These are phyloP conservation scores for Belgica antarctica DNA, from an alignment of 2,888 invertebrate species.

Conservation along the genomic window DNA sequence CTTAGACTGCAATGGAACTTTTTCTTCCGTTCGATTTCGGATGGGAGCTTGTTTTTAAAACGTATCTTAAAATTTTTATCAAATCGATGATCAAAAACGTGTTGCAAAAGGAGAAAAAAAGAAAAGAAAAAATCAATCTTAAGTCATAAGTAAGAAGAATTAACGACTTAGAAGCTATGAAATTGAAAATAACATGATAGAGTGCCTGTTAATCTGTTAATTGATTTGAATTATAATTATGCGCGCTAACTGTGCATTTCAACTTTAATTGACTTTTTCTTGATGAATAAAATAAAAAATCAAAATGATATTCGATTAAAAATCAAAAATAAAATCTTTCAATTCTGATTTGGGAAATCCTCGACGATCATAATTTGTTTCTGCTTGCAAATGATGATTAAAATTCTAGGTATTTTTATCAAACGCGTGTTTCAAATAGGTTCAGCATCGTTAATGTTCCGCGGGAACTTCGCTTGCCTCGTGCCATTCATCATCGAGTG, in stretches of 20 bases:
- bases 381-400: too few species aligned
- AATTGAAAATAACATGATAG: constrained; percentile 30
- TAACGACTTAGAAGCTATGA: not conserved
- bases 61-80: not conserved
- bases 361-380: too few species aligned
- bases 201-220: constrained; percentile 27
- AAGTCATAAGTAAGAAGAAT: not conserved
- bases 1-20: not conserved
- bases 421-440: too few species aligned
- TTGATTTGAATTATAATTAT: constrained; percentile 2
- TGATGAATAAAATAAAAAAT: not conserved
- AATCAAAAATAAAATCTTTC: not conserved
- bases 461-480: too few species aligned
- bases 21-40: not conserved
- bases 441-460: too few species aligned
- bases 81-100: not conserved
- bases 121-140: not conserved
- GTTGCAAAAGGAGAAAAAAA: not conserved
- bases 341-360: too few species aligned
- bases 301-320: not conserved
- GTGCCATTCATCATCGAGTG: too few species aligned
- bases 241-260: not conserved
- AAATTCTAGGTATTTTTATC: too few species aligned
- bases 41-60: too few species aligned
- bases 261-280: not conserved